phyloP scores from a whole-genome alignment of 2,113 vertebrate species.

The Laterallus jamaicensis region DNA sequence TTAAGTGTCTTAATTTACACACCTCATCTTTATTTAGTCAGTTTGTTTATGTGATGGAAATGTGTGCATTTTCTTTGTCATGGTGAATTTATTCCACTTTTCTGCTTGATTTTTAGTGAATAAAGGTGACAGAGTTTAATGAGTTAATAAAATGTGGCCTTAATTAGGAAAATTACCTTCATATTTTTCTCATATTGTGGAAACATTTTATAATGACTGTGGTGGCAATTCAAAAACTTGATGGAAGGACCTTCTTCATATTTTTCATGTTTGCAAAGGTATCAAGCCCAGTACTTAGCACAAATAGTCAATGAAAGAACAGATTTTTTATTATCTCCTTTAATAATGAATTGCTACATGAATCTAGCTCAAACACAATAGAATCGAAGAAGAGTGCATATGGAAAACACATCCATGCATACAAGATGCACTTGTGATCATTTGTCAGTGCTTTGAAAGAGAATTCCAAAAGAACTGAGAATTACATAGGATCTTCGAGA shows the following conservation, averaged over 20 bases:
- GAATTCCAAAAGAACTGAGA: background rate
- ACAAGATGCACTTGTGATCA: background rate
- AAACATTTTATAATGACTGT: slow-evolving; percentile 25
- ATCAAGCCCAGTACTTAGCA: background rate
- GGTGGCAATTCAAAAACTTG: background rate
- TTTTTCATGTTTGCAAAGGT: background rate
- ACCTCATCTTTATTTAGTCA: background rate
- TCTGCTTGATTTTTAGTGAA: slow-evolving; percentile 38
- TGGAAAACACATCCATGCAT: background rate
- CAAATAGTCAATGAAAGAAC: background rate
- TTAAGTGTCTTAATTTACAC: slow-evolving; percentile 6
- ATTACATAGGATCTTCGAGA: background rate
- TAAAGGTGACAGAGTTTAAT: slow-evolving; percentile 53
- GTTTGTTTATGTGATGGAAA: slow-evolving; percentile 29
- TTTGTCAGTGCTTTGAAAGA: background rate
- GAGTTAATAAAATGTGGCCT: slow-evolving; percentile 34
- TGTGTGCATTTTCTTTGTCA: background rate
- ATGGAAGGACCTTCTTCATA: background rate
- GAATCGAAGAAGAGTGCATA: background rate
- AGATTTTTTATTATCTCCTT: background rate
- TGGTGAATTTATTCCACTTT: slow-evolving; percentile 40
- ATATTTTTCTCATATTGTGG: slow-evolving; percentile 56
- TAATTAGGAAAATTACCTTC: slow-evolving; percentile 63
- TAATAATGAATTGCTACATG: background rate
- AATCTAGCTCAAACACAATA: background rate